A percentile compares a stretch with the other conserved stretches of the same genome.
Conservation (phyloP, 2,797 vertebrate genomes). For the Diplodus sargus region DNA sequence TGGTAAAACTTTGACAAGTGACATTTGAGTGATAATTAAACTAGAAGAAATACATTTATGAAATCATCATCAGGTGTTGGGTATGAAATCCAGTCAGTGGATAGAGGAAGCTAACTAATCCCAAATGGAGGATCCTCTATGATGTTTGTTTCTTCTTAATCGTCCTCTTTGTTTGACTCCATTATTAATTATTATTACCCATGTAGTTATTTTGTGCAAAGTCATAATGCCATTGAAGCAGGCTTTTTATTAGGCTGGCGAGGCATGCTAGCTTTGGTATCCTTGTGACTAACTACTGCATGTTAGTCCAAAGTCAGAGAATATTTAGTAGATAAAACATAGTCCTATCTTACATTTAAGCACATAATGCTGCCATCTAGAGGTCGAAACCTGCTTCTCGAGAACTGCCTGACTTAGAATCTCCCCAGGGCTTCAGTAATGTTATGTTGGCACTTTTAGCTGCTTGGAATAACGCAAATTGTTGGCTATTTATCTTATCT, state of each 20-base stretch:
- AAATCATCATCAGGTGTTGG: background rate
- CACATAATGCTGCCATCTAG: slow-evolving; percentile 38
- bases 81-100: no score
- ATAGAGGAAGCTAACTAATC: background rate
- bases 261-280: background rate
- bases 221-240: background rate
- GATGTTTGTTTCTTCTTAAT: background rate
- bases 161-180: background rate
- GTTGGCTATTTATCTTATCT: background rate
- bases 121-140: background rate
- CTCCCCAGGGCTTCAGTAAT: background rate
- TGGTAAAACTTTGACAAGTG: background rate
- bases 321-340: background rate
- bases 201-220: background rate
- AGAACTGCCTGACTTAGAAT: background rate
- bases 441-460: slow-evolving; percentile 2
- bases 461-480: background rate
- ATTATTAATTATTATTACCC: background rate
- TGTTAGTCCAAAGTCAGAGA: background rate
- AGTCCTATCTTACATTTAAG: background rate
- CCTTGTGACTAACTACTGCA: background rate
- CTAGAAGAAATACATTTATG: background rate
- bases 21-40: background rate
- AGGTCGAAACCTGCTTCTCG: slow-evolving; percentile 7
- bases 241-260: background rate